Conservation (phyloP, 2,888 invertebrate species). For the Xiphydria camelus region DNA sequence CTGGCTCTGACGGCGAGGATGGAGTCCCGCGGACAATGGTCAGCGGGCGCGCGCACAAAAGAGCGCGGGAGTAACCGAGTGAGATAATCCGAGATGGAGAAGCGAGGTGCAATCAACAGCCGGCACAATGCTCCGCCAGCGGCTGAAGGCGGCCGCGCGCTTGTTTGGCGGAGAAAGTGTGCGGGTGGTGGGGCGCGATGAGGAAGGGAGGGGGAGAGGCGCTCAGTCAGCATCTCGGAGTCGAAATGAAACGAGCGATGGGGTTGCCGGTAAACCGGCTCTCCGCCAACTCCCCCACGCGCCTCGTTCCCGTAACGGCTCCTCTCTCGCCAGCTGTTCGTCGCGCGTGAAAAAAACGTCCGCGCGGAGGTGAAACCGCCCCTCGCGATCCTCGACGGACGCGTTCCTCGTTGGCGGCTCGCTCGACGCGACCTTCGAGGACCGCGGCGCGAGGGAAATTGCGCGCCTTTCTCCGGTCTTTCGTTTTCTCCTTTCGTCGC, state of each 20-base stretch:
- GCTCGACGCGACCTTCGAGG: neutral
- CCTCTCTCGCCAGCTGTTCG: conserved; percentile 1
- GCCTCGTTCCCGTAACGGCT: no score
- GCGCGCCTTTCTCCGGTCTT: neutral
- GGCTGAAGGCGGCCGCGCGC: neutral
- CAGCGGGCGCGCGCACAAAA: no score
- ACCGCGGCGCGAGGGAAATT: no score
- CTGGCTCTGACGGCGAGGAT: no score
- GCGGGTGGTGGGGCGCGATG: conserved; percentile 15
- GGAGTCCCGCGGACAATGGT: no score
- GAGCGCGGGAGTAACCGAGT: neutral
- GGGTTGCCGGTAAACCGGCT: conserved; percentile 18
- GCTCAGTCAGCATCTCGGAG: conserved; percentile 11
- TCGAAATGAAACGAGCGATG: conserved; percentile 24
- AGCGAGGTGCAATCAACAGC: neutral
- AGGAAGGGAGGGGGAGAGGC: conserved; percentile 10
- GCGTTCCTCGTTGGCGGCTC: neutral
- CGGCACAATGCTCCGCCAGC: neutral
- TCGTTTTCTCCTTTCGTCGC: no score
- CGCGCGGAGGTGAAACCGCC: neutral
- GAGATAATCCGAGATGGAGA: neutral
- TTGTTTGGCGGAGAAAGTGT: neutral
- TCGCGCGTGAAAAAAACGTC: neutral
- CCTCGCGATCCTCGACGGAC: neutral
- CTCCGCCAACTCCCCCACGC: conserved; percentile 23